A percentile compares a stretch with the other conserved stretches of the same genome.
These are phyloP conservation scores for Mycetomoellerius zeteki DNA, from an alignment of 1,140 invertebrate genomes.

Conservation along the genomic window DNA sequence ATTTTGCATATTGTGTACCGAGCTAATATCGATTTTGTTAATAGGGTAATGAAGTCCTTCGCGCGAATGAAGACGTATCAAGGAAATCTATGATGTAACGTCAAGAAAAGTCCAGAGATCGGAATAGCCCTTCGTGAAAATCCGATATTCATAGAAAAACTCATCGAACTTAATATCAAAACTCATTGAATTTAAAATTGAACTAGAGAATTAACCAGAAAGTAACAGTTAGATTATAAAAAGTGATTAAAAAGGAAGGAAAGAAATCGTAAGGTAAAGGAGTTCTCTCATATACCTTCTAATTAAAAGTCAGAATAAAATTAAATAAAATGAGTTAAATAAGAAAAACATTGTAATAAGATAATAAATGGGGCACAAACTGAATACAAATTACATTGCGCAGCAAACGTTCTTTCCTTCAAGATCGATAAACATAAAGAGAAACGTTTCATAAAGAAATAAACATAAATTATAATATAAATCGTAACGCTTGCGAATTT, in stretches of 20 bases:
- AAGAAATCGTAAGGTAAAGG: background rate
- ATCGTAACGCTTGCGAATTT: background rate
- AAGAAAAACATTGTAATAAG: background rate
- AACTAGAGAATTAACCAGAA: background rate
- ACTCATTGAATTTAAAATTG: constrained; percentile 12
- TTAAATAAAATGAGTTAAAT: background rate
- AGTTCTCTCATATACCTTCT: background rate
- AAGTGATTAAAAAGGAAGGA: background rate
- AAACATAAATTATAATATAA: background rate
- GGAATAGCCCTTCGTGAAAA: background rate
- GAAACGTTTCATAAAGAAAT: background rate
- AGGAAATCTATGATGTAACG: constrained; percentile 45
- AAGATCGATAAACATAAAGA: background rate
- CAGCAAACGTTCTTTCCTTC: background rate
- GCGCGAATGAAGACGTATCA: constrained; percentile 58
- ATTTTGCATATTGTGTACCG: constrained; percentile 41
- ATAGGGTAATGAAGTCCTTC: constrained; percentile 57
- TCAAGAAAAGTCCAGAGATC: background rate
- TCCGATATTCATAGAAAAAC: constrained; percentile 4
- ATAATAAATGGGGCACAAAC: background rate
- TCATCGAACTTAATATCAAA: constrained; percentile 8
- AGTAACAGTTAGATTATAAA: background rate
- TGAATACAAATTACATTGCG: background rate
- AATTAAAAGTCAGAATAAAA: constrained; percentile 14
- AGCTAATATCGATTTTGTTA: constrained; percentile 62